Conservation (phyloP, 92 coral and sea anemone genomes). For the Phymanthus crucifer region DNA sequence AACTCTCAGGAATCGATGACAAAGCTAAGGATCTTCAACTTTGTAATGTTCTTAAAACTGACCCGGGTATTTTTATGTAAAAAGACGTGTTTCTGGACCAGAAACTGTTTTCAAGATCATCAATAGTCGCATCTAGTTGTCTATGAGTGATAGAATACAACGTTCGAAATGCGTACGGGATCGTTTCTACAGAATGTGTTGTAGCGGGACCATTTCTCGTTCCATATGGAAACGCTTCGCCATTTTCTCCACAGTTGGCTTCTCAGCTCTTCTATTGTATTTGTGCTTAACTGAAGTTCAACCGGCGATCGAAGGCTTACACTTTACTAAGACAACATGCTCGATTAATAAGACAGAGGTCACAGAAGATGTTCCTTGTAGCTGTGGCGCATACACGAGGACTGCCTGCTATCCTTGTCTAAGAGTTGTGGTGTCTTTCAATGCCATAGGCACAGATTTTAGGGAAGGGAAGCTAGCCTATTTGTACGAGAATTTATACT, state of each 20-base stretch:
- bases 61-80: too few species aligned
- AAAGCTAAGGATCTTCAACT: too few species aligned
- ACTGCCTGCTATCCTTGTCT: slow-evolving; percentile 34
- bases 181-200: neutral
- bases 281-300: slow-evolving; percentile 13
- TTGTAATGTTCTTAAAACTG: too few species aligned
- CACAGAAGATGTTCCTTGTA: slow-evolving; percentile 5
- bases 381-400: slow-evolving; percentile 20
- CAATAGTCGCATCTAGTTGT: neutral
- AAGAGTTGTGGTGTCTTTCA: neutral
- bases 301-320: slow-evolving; percentile 12
- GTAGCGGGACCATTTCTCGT: slow-evolving; percentile 9
- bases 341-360: slow-evolving; percentile 6
- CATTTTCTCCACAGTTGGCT: neutral
- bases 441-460: neutral
- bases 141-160: neutral
- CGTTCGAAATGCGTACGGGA: neutral
- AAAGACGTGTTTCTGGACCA: too few species aligned
- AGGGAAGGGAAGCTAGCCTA: neutral
- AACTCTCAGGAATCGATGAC: neutral
- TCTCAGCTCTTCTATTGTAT: neutral
- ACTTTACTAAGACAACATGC: slow-evolving; percentile 19
- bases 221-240: slow-evolving; percentile 21
- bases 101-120: too few species aligned
- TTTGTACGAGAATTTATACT: slow-evolving; percentile 13